Conservation (phyloP, 2,797 vertebrate genomes). For the Myotis pilosus region DNA sequence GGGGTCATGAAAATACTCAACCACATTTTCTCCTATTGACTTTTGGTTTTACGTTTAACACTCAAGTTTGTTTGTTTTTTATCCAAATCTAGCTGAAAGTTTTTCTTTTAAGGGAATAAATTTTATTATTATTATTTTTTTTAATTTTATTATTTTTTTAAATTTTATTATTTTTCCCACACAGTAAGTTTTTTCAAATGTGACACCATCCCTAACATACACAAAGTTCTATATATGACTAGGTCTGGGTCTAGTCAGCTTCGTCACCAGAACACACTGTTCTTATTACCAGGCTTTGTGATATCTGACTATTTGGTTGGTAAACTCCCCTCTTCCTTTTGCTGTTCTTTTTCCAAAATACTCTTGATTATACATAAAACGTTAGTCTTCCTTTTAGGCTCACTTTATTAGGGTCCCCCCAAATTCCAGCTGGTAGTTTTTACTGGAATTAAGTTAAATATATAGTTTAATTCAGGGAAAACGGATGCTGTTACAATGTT, state of each 20-base stretch:
- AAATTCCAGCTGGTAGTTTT: slow-evolving; percentile 25
- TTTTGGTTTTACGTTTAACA: background rate
- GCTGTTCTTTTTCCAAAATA: slow-evolving; percentile 15
- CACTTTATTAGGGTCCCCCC: background rate
- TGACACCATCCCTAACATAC: background rate
- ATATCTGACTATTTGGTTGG: background rate
- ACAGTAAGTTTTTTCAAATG: background rate
- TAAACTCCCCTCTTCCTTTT: background rate
- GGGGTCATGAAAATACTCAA: background rate
- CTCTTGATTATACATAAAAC: background rate
- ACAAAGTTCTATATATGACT: background rate
- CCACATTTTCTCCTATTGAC: background rate
- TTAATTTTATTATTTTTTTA: background rate
- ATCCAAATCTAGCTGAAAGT: background rate
- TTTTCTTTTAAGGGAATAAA: background rate
- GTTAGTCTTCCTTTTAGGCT: slow-evolving; percentile 5
- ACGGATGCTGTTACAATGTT: background rate
- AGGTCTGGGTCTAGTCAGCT: background rate
- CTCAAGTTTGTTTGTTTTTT: background rate
- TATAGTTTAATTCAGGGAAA: background rate
- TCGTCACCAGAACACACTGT: background rate
- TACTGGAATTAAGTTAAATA: slow-evolving; percentile 12
- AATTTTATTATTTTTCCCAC: background rate
- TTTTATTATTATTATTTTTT: background rate
- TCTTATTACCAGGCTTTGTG: background rate